phyloP scores from a whole-genome alignment of 2,113 vertebrate genomes.

The Plecturocebus donacophilus region DNA sequence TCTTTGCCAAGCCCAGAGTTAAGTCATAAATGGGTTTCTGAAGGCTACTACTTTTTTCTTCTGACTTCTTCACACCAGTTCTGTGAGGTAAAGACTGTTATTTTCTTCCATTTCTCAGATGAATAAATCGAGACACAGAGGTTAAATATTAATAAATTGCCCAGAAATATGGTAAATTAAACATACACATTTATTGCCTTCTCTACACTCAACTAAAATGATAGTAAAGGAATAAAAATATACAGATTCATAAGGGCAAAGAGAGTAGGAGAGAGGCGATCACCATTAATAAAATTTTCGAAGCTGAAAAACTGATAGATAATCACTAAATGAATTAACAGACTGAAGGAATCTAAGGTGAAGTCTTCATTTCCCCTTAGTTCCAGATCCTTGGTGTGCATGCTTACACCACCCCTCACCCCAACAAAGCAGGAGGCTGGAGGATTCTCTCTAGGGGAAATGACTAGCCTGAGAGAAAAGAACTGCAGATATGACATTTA shows the following conservation, averaged over 20 bases:
- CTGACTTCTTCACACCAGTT: not conserved
- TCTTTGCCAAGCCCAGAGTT: not conserved
- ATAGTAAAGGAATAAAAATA: conserved; percentile 5
- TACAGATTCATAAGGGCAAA: not conserved
- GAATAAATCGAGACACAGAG: conserved; percentile 18
- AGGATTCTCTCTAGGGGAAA: not conserved
- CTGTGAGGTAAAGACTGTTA: not conserved
- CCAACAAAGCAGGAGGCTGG: not conserved
- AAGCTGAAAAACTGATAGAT: not conserved
- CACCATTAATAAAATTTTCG: not conserved
- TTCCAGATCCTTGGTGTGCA: not conserved
- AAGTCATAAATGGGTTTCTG: not conserved
- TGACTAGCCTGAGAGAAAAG: not conserved
- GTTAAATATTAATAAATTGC: not conserved
- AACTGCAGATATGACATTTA: not conserved
- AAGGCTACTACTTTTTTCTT: not conserved
- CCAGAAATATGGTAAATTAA: not conserved
- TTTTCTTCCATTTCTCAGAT: not conserved
- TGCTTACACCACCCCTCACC: not conserved
- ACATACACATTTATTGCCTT: not conserved
- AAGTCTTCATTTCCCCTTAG: not conserved
- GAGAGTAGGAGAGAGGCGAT: not conserved
- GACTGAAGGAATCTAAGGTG: not conserved
- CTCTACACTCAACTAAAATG: not conserved
- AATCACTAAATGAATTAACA: not conserved